Percentiles rank a stretch among this genome's conserved stretches.
phyloP scores from a whole-genome alignment of 2,797 vertebrate species.

The Mormyrops attenuatus region DNA sequence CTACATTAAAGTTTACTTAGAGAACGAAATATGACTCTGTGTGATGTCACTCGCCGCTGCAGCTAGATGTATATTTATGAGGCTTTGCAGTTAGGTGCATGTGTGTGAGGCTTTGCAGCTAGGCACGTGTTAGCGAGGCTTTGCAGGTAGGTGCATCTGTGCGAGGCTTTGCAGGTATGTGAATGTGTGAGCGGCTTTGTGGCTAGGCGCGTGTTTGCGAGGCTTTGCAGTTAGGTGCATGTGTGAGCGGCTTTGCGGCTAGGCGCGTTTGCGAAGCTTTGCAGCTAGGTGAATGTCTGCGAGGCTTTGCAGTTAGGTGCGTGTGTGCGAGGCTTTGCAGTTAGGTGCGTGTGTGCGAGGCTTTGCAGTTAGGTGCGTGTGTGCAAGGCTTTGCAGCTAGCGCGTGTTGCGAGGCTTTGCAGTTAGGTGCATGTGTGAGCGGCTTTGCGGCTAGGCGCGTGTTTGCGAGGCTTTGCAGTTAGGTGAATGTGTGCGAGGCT shows the following conservation, averaged over 20 bases:
- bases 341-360: background rate
- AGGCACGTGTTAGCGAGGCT: background rate
- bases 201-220: background rate
- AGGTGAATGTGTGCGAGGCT: background rate
- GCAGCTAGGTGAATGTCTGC: background rate
- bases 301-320: background rate
- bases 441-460: background rate
- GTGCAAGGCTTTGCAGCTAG: no score
- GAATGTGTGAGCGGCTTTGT: background rate
- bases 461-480: background rate
- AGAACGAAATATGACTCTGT: conserved; percentile 60
- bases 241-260: background rate
- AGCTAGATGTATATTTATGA: background rate
- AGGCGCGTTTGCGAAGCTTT: background rate
- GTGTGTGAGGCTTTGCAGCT: background rate
- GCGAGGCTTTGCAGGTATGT: background rate
- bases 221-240: background rate
- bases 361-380: background rate
- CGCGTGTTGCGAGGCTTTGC: no score
- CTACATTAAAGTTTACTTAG: conserved; percentile 72
- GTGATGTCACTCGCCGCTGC: background rate
- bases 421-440: background rate
- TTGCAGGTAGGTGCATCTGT: background rate
- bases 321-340: background rate
- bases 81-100: background rate